Evolutionary conservation across 2,797 vertebrate genomes (phyloP).

Genomic region (Tokudaia tokunoshimensis): DNA sequence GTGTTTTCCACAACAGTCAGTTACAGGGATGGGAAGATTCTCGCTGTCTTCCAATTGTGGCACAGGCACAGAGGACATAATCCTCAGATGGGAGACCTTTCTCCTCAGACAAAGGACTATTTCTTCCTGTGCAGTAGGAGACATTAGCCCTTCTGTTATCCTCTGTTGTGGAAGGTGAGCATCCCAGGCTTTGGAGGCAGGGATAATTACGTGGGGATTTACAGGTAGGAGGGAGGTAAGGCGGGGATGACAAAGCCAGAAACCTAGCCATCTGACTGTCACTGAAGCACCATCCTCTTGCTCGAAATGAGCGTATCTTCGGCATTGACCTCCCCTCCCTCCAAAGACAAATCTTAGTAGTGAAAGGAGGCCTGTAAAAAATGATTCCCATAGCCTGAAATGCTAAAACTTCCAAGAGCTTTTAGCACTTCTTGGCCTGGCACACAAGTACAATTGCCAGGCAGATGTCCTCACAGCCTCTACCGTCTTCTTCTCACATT

Average conservation of each 20-base stretch:
- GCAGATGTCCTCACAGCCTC: background rate
- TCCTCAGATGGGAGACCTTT: conserved; percentile 81
- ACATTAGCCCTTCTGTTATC: conserved; percentile 78
- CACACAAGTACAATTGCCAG: background rate
- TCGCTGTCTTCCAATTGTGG: conserved; percentile 73
- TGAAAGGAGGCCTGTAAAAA: conserved; percentile 59
- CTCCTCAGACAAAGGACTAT: conserved; percentile 79
- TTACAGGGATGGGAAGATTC: conserved; percentile 62
- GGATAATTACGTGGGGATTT: conserved; percentile 82
- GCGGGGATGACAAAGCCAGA: conserved; percentile 44
- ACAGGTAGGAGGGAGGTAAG: conserved; percentile 56
- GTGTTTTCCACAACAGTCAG: conserved; percentile 72
- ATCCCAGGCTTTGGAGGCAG: conserved; percentile 70
- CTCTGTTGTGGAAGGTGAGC: conserved; percentile 76
- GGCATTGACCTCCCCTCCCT: background rate
- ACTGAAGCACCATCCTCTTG: conserved; percentile 4
- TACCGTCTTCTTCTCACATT: conserved; percentile 43
- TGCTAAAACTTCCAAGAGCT: background rate
- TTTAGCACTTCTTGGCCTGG: conserved; percentile 16
- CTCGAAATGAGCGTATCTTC: conserved; percentile 16
- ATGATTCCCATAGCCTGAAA: conserved; percentile 51
- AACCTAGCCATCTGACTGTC: conserved; percentile 35
- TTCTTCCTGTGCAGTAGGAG: conserved; percentile 74
- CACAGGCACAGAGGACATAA: conserved; percentile 78
- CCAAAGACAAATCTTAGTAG: background rate